Base-by-base conservation (phyloP, 2,113 vertebrate species). In the Malurus melanocephalus region DNA sequence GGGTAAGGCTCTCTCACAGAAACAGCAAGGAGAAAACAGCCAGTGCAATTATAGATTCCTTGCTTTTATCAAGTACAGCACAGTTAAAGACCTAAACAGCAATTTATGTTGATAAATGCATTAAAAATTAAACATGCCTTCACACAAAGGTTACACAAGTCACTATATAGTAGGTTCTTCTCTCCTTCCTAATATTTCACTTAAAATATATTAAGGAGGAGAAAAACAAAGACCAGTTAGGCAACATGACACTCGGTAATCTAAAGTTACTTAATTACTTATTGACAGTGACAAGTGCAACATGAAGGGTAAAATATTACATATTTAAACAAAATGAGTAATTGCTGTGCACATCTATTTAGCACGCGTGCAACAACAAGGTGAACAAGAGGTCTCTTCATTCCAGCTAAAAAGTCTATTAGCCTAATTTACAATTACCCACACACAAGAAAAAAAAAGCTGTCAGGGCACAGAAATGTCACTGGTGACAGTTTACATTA, bases 381-480 rank as follows among this genome's bases (percentile, higher is more conserved):
- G 66, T 91, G 86, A 86, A 68, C 11, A 33, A 93, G 74, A 81
- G 65, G 81, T 91, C 80, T 69, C 71, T 26, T 69, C 81, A 46
- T 80, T 68, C 10, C 60, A 83, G 66, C 72, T 90, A 71, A 53
- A 35, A 89, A 56, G 42, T 78, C 76, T 80, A 92, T 92, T 94
- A 95, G 74, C 32, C 57, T 90, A 94, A 92, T 94, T 93, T 93
- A 88, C 84, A 95, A 88, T 95, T 95, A 90, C 65, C 55, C 80
- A 90, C 72, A 88, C 38, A 8, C 48, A 13, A 79, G 52, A 69
- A 94, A 94, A 35, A n/a, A 62, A 94, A 94, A 89, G 56, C 88
- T 93, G 85, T 64, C 80, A 89, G 61, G 62, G 81, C 83, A 93
- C 68, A 43, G 82, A 91, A 84, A 42, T 71, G 72, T 81, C 94